phyloP scores from a whole-genome alignment of 2,797 vertebrate species.

The Malacoraja senta region DNA sequence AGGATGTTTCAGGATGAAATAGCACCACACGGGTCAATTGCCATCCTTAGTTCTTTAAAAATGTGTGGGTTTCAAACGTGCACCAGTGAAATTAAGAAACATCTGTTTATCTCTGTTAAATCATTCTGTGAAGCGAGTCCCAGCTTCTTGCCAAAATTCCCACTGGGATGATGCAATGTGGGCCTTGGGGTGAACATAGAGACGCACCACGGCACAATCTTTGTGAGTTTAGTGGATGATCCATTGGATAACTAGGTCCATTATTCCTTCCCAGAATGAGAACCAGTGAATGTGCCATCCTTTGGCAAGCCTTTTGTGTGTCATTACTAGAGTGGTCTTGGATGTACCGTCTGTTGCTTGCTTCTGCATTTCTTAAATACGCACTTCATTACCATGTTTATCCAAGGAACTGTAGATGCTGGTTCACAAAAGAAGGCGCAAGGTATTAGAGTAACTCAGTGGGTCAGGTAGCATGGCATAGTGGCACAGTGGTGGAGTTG shows the following conservation, averaged over 20 bases:
- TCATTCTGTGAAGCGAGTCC: neutral
- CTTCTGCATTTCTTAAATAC: neutral
- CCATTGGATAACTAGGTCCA: neutral
- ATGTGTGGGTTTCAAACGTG: neutral
- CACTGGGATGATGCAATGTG: neutral
- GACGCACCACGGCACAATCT: neutral
- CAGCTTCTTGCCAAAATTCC: neutral
- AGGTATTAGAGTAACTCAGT: too few species aligned
- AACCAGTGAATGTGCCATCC: neutral
- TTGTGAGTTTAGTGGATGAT: neutral
- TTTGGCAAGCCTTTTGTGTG: neutral
- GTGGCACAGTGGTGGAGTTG: too few species aligned
- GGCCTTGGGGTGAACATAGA: neutral
- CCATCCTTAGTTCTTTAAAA: neutral
- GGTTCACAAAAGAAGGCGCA: too few species aligned
- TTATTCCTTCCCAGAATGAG: neutral
- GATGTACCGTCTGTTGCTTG: neutral
- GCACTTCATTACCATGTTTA: neutral
- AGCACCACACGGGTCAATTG: neutral
- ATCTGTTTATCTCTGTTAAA: neutral
- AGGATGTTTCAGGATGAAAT: neutral
- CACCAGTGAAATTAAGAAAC: neutral
- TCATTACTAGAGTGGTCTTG: neutral
- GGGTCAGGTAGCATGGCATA: too few species aligned
- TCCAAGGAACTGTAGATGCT: too few species aligned